Evolutionary conservation across 2,888 invertebrate species (phyloP), one percentile per base, ranked within the genome.

Genomic region (Dryobota labecula): DNA sequence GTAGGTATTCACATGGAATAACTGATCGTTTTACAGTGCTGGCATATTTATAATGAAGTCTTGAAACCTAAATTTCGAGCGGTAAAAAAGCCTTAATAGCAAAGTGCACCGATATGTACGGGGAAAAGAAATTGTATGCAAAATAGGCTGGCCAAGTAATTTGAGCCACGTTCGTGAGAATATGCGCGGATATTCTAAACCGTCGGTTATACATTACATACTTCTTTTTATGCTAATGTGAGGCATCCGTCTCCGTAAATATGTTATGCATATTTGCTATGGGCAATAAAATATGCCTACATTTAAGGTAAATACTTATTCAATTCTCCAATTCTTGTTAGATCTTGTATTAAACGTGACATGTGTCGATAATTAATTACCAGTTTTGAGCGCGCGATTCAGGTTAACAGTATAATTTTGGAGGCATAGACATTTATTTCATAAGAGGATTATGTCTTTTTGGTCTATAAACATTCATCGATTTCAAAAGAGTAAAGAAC

Each of bases 121-220:
- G 67, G 67, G 74, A 80, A 87, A 83, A 82, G 80, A 89, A 89
- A 90, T 86, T 80, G 69, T 86, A 89, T 89, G 87, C 87, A 87
- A 91, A 91, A 83, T 75, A 85, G 80, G 67, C 80, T 74, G 66
- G 78, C 80, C 84, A 80, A 86, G 86, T 88, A 90, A 90, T 87
- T 88, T 87, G 82, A 88, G 82, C 76, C 67, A 82, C 82, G 86
- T 89, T 90, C 90, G 88, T 91, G 91, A 87, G 84, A 91, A 88
- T 90, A 91, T 91, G 89, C 80, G 82, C 82, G 84, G 84, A 88
- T 87, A 88, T 86, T 87, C 78, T 83, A 83, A 84, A 73, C 78
- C 78, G 75, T 67, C 58, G 83, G 77, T 83, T 76, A 76, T 86
- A 84, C 76, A 73, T 84, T 84, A 86, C 86, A 84, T 87, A 84